Conservation (phyloP, 1,140 invertebrate species). For the Drosophila cardini region DNA sequence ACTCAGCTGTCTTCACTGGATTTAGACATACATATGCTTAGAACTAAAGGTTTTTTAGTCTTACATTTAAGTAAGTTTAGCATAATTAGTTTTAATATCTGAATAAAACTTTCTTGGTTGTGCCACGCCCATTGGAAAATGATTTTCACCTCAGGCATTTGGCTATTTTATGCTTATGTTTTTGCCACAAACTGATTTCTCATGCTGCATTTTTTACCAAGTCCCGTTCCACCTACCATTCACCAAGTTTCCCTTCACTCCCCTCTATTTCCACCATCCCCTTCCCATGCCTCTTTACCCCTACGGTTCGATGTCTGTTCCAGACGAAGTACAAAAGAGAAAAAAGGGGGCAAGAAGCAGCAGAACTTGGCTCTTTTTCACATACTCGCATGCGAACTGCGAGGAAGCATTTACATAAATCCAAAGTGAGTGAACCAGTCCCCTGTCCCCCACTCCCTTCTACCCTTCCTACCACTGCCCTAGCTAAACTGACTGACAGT, state of each 20-base stretch:
- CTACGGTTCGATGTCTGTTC: neutral
- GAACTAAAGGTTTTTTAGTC: neutral
- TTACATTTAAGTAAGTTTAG: neutral
- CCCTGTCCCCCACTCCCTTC: neutral
- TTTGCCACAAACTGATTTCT: conserved; percentile 69
- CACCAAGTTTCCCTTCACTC: neutral
- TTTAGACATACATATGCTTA: neutral
- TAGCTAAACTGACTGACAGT: conserved; percentile 69
- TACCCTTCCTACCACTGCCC: neutral
- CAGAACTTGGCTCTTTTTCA: conserved; percentile 18
- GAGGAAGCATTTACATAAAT: conserved; percentile 48
- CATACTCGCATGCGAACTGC: conserved; percentile 3
- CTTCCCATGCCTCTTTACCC: neutral
- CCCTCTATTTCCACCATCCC: neutral
- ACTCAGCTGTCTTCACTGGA: neutral
- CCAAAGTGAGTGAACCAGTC: conserved; percentile 25
- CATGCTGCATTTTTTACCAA: conserved; percentile 79
- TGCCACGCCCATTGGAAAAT: conserved; percentile 19
- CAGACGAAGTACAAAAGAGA: neutral
- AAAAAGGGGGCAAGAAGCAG: neutral
- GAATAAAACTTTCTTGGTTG: neutral
- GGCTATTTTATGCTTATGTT: conserved; percentile 32
- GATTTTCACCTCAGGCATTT: conserved; percentile 62
- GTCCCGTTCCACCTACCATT: conserved; percentile 61
- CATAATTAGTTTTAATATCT: neutral